Base-by-base conservation (phyloP, 2,888 invertebrate species). In the Melinaea marsaeus region DNA sequence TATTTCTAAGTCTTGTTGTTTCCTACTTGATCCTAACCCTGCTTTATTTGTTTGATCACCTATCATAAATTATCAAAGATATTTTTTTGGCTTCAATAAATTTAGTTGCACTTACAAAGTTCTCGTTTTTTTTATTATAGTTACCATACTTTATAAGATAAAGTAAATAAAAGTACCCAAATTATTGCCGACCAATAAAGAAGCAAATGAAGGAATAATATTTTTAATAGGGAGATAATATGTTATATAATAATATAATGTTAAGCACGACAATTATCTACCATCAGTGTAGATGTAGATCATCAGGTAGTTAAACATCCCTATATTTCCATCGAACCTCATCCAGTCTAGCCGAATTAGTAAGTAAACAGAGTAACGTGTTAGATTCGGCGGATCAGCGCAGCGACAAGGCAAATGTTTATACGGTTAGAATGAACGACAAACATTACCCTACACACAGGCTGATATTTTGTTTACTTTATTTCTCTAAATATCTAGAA, bases 311-410 rank as follows among this genome's bases (percentile, higher is more conserved):
- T 45, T 34, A 32, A 33, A 11, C n/a, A 13, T 34, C 6, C 35
- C 37, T 47, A n/a, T 32, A 57, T 33, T 57, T 46, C 58, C 33
- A 32, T 34, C 54, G 51, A 55, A 13, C 57, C 35, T 42, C 6
- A 61, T 35, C 55, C 35, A 35, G 55, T 58, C 56, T 48, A 56
- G 61, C 61, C 61, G 56, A 64, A 58, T 48, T 56, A 46, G 13
- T 45, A 37, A 34, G 54, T 45, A 62, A 57, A 61, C 57, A 57
- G 45, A 33, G 37, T 42, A 42, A 61, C 57, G 62, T 51, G 61
- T 57, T 56, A 61, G 62, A 58, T 54, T 62, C 33, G 54, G 42
- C 51, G 62, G 54, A 62, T 62, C 62, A 57, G 62, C 62, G 32
- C 34, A 57, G 32, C 45, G 34, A 48, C 51, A 61, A 61, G 57